Evolutionary conservation across 1,140 invertebrate genomes (phyloP).

Genomic region (Choristoneura fumiferana): DNA sequence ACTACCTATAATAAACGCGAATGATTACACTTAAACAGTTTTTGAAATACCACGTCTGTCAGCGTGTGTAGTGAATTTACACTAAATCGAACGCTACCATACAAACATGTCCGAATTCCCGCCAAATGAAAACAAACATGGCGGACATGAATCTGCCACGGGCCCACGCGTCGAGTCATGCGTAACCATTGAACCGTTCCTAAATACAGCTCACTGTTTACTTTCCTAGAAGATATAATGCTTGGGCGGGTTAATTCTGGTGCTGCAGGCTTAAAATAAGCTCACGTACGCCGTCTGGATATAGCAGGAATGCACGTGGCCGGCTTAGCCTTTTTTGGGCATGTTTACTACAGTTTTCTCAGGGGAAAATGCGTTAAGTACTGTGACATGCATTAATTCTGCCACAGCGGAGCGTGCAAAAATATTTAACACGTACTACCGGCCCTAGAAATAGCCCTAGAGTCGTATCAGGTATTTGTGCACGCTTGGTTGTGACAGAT

Average conservation of each 20-base stretch:
- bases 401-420: no score
- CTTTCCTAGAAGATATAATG: conserved; percentile 54
- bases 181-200: conserved; percentile 53
- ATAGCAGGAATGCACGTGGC: conserved; percentile 13
- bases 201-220: conserved; percentile 63
- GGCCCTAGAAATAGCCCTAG: no score
- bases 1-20: conserved; percentile 22
- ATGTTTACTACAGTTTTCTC: background rate
- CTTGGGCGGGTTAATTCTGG: conserved; percentile 53
- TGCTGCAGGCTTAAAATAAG: conserved; percentile 52
- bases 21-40: conserved; percentile 28
- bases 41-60: conserved; percentile 55
- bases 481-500: no score
- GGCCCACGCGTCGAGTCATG: conserved; percentile 51
- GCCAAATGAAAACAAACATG: conserved; percentile 48
- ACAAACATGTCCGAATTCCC: conserved; percentile 55
- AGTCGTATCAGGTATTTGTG: no score
- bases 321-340: conserved; percentile 7
- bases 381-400: no score
- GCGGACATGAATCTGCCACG: conserved; percentile 50
- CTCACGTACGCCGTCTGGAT: conserved; percentile 34
- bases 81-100: conserved; percentile 58
- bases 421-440: no score
- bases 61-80: conserved; percentile 62
- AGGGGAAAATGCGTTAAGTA: background rate